These are phyloP conservation scores for Epinotia nisella DNA, from an alignment of 2,888 invertebrate genomes.

Conservation along the genomic window DNA sequence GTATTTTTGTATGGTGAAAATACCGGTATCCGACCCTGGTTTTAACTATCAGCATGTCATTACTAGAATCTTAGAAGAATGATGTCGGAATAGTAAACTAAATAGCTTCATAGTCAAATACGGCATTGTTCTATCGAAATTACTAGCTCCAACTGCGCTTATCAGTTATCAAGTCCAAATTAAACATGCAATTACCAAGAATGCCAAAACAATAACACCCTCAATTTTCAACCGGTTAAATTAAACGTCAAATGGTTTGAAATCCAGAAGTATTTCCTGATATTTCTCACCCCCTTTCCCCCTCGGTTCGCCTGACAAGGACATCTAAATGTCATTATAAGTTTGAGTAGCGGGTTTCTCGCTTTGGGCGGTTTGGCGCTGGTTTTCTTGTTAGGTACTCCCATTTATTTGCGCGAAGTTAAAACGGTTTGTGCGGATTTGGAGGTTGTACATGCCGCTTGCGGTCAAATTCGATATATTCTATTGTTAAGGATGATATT, in stretches of 20 bases:
- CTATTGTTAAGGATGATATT: background rate
- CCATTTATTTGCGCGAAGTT: conserved; percentile 41
- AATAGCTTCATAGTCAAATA: background rate
- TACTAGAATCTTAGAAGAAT: no score
- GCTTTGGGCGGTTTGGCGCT: conserved; percentile 62
- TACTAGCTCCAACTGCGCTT: background rate
- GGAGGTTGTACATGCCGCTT: conserved; percentile 10
- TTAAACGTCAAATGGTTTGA: conserved; percentile 78
- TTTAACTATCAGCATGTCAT: no score
- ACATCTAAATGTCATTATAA: conserved; percentile 84
- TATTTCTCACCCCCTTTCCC: conserved; percentile 54
- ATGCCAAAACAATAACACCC: conserved; percentile 71
- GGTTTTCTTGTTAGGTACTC: conserved; percentile 62
- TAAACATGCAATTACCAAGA: conserved; percentile 61
- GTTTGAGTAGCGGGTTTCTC: conserved; percentile 71
- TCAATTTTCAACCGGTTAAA: conserved; percentile 69
- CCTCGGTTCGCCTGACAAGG: conserved; percentile 62
- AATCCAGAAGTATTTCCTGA: conserved; percentile 77
- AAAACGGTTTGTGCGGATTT: conserved; percentile 32
- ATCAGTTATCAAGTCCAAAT: conserved; percentile 61
- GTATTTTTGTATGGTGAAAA: no score
- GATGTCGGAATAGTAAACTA: no score
- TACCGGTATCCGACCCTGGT: no score
- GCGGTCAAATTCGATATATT: conserved; percentile 19
- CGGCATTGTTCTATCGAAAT: background rate